phyloP scores from a whole-genome alignment of 2,113 vertebrate species.

The Lepidothrix coronata region DNA sequence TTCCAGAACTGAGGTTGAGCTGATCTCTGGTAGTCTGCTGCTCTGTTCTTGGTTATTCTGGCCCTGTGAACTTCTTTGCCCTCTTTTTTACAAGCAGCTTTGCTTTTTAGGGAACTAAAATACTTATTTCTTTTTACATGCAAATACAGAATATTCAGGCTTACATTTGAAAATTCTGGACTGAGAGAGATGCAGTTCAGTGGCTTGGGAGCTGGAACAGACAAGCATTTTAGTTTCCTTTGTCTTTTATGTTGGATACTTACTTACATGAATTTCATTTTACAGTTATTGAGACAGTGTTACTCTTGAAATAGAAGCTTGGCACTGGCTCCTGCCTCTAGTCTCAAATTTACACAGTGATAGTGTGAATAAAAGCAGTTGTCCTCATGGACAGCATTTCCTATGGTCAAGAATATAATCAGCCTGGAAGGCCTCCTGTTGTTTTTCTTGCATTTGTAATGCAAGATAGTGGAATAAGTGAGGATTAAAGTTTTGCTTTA shows the following conservation, averaged over 20 bases:
- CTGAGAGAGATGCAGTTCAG: background rate
- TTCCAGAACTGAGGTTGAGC: background rate
- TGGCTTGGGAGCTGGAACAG: background rate
- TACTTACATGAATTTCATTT: background rate
- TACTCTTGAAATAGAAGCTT: slow-evolving; percentile 5
- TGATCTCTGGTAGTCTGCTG: background rate
- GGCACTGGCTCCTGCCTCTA: background rate
- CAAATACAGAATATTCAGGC: background rate
- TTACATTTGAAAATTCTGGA: background rate
- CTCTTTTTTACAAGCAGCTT: background rate
- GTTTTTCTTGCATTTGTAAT: background rate
- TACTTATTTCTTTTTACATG: background rate
- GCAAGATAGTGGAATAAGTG: background rate
- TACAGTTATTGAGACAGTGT: background rate
- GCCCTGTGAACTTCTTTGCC: background rate
- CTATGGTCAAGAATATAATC: background rate
- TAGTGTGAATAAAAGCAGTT: background rate
- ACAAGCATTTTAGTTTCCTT: background rate
- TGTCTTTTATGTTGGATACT: background rate
- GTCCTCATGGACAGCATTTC: background rate
- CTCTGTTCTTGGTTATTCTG: background rate
- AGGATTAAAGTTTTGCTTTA: background rate
- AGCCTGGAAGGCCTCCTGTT: background rate
- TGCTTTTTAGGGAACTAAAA: background rate
- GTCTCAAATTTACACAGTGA: background rate